Percentiles rank a stretch among this genome's conserved stretches.
Evolutionary conservation across 1,140 invertebrate species (phyloP).

Genomic region (Mycetomoellerius zeteki): DNA sequence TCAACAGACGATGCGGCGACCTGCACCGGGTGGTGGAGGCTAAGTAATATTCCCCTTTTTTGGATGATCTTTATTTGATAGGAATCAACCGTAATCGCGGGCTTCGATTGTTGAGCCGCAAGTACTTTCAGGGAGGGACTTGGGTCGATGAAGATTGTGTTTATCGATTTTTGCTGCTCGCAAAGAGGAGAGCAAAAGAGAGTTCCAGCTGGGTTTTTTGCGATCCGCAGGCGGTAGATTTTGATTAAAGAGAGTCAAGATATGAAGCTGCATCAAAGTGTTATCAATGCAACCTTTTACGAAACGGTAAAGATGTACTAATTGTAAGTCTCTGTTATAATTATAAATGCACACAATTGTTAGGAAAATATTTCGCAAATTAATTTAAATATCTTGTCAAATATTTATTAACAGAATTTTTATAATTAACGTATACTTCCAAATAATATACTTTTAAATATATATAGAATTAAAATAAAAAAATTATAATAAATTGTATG

Average conservation of each 20-base stretch:
- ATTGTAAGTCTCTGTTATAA: not conserved
- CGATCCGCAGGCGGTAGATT: constrained; percentile 30
- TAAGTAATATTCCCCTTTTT: constrained; percentile 70
- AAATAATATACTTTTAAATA: not conserved
- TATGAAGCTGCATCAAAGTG: constrained; percentile 18
- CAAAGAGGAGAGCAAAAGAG: not conserved
- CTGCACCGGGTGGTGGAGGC: constrained; percentile 64
- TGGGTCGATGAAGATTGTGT: constrained; percentile 55
- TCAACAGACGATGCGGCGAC: constrained; percentile 64
- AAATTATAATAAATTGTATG: not conserved
- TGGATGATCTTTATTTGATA: constrained; percentile 52
- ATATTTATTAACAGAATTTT: not conserved
- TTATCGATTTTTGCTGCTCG: constrained; percentile 61
- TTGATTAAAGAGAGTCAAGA: constrained; percentile 56
- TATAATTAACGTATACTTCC: not conserved
- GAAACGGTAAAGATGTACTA: not conserved
- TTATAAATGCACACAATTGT: not conserved
- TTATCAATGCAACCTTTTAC: constrained; percentile 24
- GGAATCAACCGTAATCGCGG: constrained; percentile 43
- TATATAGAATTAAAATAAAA: not conserved
- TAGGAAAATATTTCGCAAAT: not conserved
- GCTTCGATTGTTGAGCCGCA: constrained; percentile 39
- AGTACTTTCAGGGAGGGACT: constrained; percentile 18
- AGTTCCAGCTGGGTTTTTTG: constrained; percentile 16
- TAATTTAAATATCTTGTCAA: not conserved